These are phyloP conservation scores for Drosophila formosana DNA, from an alignment of 2,888 invertebrate genomes.

Conservation along the genomic window DNA sequence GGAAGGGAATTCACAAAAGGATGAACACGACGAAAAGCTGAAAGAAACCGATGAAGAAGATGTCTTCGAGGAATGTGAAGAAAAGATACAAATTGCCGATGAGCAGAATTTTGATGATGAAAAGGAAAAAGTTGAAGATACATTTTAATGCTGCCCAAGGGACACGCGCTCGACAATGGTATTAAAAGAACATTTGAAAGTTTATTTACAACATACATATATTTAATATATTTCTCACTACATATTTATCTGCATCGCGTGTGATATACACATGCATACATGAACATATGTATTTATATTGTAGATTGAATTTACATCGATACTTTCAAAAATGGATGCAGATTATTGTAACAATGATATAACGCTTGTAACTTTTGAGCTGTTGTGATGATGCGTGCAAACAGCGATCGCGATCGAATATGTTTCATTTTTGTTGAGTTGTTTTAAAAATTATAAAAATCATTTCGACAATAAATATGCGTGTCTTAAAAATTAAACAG, in stretches of 20 bases:
- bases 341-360: slow-evolving; percentile 67
- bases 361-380: slow-evolving; percentile 43
- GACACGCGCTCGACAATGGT: neutral
- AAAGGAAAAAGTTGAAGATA: neutral
- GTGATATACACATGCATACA: slow-evolving; percentile 8
- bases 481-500: slow-evolving; percentile 60
- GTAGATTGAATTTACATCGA: slow-evolving; percentile 55
- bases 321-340: slow-evolving; percentile 47
- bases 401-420: slow-evolving; percentile 35
- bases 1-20: neutral
- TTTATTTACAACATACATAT: slow-evolving; percentile 63
- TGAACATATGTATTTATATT: neutral
- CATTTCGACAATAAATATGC: slow-evolving; percentile 65
- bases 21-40: neutral
- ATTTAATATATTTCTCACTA: slow-evolving; percentile 48
- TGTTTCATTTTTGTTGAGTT: slow-evolving; percentile 16
- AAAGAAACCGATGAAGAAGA: slow-evolving; percentile 4
- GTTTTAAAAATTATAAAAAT: slow-evolving; percentile 35
- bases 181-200: slow-evolving; percentile 26
- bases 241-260: slow-evolving; percentile 21
- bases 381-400: slow-evolving; percentile 21
- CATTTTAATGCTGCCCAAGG: neutral
- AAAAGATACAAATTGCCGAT: neutral
- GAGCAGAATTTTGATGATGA: neutral
- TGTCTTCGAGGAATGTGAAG: neutral